Conservation (phyloP, 1,140 invertebrate genomes). For the Zaprionus lachaisei region DNA sequence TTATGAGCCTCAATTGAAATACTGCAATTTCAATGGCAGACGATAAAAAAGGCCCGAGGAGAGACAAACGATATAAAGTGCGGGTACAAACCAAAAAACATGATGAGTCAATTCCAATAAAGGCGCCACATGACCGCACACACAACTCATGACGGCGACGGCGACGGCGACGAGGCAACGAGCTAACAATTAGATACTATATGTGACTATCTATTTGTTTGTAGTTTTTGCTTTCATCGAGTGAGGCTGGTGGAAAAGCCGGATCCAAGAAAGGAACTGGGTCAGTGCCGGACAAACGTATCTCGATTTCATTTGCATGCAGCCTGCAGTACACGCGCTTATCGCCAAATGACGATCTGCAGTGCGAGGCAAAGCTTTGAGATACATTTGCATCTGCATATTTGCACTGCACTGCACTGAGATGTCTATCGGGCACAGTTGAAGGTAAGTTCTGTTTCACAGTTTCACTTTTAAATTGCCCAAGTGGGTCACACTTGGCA, state of each 20-base stretch:
- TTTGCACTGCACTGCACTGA: slow-evolving; percentile 51
- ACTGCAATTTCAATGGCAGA: slow-evolving; percentile 77
- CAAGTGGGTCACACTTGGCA: slow-evolving; percentile 57
- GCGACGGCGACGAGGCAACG: not conserved
- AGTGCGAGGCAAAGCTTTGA: slow-evolving; percentile 39
- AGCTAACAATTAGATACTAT: slow-evolving; percentile 17
- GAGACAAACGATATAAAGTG: slow-evolving; percentile 31
- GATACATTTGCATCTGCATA: slow-evolving; percentile 67
- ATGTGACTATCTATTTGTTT: slow-evolving; percentile 10
- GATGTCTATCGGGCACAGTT: slow-evolving; percentile 71
- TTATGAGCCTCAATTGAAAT: slow-evolving; percentile 76
- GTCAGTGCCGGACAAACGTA: slow-evolving; percentile 73
- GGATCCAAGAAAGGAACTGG: slow-evolving; percentile 58
- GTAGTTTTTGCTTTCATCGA: slow-evolving; percentile 74
- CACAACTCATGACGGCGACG: not conserved
- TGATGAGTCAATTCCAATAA: slow-evolving; percentile 72
- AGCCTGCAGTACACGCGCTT: slow-evolving; percentile 49
- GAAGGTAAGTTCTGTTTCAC: slow-evolving; percentile 63
- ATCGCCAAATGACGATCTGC: slow-evolving; percentile 74
- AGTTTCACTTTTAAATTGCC: slow-evolving; percentile 70
- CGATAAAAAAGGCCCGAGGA: slow-evolving; percentile 57
- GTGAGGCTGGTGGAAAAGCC: slow-evolving; percentile 10
- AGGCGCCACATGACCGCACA: slow-evolving; percentile 50
- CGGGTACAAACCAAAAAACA: slow-evolving; percentile 41
- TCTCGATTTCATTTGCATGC: slow-evolving; percentile 77